Evolutionary conservation across 1,140 invertebrate species (phyloP).

Genomic region (Lysiphlebus fabarum): DNA sequence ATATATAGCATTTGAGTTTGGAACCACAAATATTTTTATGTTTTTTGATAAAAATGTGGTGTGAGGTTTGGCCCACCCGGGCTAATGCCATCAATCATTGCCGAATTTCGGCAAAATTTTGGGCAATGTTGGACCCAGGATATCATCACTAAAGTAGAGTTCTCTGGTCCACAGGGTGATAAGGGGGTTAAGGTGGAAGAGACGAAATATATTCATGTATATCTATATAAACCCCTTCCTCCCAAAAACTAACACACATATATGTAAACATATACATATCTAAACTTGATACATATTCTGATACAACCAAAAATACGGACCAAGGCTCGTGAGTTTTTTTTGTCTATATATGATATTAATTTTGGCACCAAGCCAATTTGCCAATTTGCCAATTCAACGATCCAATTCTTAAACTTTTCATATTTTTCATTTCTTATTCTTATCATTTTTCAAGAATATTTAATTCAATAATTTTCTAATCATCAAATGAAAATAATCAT

Average conservation of each 20-base stretch:
- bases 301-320: constrained; percentile 21
- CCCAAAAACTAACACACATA: too few relatives aligned
- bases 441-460: too few relatives aligned
- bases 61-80: constrained; percentile 41
- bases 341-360: too few relatives aligned
- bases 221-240: too few relatives aligned
- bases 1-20: too few relatives aligned
- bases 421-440: too few relatives aligned
- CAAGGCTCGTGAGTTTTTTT: constrained; percentile 1
- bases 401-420: not conserved
- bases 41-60: constrained; percentile 11
- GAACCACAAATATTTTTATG: too few relatives aligned
- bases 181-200: constrained; percentile 22
- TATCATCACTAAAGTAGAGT: constrained; percentile 53
- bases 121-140: constrained; percentile 53
- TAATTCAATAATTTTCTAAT: too few relatives aligned
- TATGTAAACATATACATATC: too few relatives aligned
- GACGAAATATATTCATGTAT: not conserved
- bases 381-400: too few relatives aligned
- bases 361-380: too few relatives aligned
- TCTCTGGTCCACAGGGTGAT: constrained; percentile 41
- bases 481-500: too few relatives aligned
- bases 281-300: constrained; percentile 14
- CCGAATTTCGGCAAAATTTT: constrained; percentile 54
- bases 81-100: constrained; percentile 56